These are phyloP conservation scores for Chrysolina americana DNA, from an alignment of 2,888 invertebrate species.

Conservation along the genomic window DNA sequence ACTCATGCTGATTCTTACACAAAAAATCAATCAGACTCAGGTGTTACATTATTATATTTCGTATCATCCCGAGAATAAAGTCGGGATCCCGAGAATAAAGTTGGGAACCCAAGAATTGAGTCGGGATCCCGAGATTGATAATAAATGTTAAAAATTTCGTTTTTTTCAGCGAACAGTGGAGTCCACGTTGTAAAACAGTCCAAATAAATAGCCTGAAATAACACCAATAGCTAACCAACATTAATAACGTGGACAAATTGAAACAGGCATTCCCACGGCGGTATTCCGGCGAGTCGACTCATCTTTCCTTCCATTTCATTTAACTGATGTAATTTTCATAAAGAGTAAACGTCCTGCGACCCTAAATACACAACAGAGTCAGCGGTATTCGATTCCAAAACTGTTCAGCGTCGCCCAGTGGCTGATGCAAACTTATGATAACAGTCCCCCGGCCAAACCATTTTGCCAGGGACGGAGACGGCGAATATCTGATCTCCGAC, in stretches of 20 bases:
- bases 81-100: too few species aligned
- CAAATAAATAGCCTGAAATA: not conserved
- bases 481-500: not conserved
- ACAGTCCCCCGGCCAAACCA: not conserved
- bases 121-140: too few species aligned
- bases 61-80: too few species aligned
- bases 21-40: too few species aligned
- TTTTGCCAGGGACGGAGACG: not conserved
- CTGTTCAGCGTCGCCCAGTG: not conserved
- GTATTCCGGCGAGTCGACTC: not conserved
- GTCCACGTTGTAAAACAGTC: not conserved
- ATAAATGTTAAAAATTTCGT: too few species aligned
- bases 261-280: not conserved
- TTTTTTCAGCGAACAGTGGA: too few species aligned
- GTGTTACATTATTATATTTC: too few species aligned
- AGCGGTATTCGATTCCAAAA: constrained; percentile 12
- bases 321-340: not conserved
- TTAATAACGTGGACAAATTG: not conserved
- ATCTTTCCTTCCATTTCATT: constrained; percentile 7
- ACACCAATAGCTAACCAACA: not conserved
- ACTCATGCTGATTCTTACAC: too few species aligned
- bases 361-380: constrained; percentile 11
- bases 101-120: too few species aligned
- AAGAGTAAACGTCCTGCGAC: not conserved
- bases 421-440: constrained; percentile 10